Base-by-base conservation (phyloP, 2,888 invertebrate species). In the Eucriotettix oculatus region DNA sequence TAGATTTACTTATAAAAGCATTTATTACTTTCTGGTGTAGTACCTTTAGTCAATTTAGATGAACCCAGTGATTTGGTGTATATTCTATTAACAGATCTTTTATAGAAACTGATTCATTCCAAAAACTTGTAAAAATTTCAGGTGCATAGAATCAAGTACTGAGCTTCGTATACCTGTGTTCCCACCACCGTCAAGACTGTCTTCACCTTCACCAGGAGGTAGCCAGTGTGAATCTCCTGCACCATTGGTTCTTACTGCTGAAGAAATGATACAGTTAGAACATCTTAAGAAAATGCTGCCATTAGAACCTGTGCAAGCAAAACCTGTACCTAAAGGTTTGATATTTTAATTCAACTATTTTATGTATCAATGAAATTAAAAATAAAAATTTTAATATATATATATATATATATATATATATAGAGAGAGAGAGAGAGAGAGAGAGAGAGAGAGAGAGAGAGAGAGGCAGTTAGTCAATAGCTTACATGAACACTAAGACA, bases 201-300 rank as follows among this genome's bases (percentile, higher is more conserved):
- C 67, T 10, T 65, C 67, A n/a, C 67, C 68, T 10, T 66, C 68
- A 48, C 67, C 67, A 12, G 68, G 68, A 5, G 85, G 84, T 67
- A 83, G 86, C 54, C 83, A 85, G 43, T 89, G 89, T 66, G 90
- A 90, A 69, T 87, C 88, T 66, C 89, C 90, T 0, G 84, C 88
- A 52, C 89, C 90, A 1, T 77, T 90, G 67, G 85, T 88, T 68
- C 84, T 90, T 78, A 83, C 87, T 0, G 79, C 82, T 0, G 89
- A 89, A 42, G 90, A 90, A 70, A 77, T 85, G 66, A 80, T 79
- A 0, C 85, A 87, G 68, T 69, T 90, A 60, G 88, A 88, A 66
- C 76, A 80, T 63, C 81, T 86, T 58, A 86, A 86, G 68, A 60
- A 57, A 52, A 58, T 60, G 11, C 63, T 62, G 16, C 71, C 79